Base-by-base conservation (phyloP, 2,113 vertebrate species). In the Hiodon alosoides region DNA sequence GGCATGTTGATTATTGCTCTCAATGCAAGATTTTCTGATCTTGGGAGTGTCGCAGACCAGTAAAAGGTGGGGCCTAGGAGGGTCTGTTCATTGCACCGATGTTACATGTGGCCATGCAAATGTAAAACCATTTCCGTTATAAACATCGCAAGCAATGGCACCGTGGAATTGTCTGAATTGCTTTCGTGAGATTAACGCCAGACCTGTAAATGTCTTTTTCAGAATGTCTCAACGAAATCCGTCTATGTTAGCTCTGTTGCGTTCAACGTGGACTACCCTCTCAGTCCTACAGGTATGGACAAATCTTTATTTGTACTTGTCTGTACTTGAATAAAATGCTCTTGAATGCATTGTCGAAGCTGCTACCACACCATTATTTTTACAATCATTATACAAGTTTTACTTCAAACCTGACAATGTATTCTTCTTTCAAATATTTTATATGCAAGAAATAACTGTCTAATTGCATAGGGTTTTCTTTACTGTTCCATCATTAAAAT, bases 211-310 rank as follows among this genome's bases (percentile, higher is more conserved):
- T n/a, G n/a, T 1, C 50, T 71, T 67, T 80, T 72, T 54, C 81
- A 91, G 90, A 86, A 77, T 51, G 7, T 3, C 2, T 50, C 72
- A 0, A 2, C 74, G 0, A 79, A 86, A 1, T 46, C 1, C 0
- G 83, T 78, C 73, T 90, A 77, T 52, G 83, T 87, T 2, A 6
- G 76, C 3, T 0, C 10, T 0, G 2, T 91, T 64, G 51, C 80
- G 4, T 82, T 88, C 62, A 0, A 1, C 0, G 17, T 91, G 51
- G 0, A 0, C 11, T 90, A 89, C 73, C 14, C 85, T 47, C 80
- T 89, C 0, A 5, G 0, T n/a, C 5, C 16, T 10, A 53, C 17
- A 73, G 67, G 90, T 91, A 85, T 3, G 9, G 58, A 52, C 8
- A 51, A 55, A 53, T 50, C 31, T 2, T 3, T 46, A 16, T 14